Conservation (phyloP, 2,113 vertebrate species). For the Bucco capensis region DNA sequence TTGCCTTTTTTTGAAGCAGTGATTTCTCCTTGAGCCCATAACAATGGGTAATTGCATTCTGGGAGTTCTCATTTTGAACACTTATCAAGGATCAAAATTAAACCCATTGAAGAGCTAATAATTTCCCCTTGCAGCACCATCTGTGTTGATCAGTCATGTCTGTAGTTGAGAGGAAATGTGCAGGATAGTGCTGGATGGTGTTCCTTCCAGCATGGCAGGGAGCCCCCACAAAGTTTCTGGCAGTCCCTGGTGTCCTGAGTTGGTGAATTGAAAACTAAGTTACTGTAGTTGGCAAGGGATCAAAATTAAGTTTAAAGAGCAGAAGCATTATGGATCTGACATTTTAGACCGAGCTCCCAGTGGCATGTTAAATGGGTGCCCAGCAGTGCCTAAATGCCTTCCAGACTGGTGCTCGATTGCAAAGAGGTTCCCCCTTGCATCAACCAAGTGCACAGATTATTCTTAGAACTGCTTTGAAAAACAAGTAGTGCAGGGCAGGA, state of each 20-base stretch:
- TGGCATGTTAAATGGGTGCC: not conserved
- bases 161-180: conserved; percentile 24
- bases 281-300: not conserved
- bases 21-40: conserved; percentile 22
- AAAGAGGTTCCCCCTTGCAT: not conserved
- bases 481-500: not conserved
- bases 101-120: conserved; percentile 37
- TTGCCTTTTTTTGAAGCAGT: not conserved
- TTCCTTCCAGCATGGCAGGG: not conserved
- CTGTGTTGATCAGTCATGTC: conserved; percentile 43
- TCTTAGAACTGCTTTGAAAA: not conserved
- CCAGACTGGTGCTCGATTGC: not conserved
- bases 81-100: conserved; percentile 47
- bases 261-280: conserved; percentile 3
- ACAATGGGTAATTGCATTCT: conserved; percentile 1
- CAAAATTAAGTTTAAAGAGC: conserved; percentile 19
- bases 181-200: not conserved
- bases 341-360: not conserved
- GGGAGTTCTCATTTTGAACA: conserved; percentile 31
- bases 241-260: not conserved
- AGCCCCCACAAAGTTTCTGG: not conserved
- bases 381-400: not conserved
- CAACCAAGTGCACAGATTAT: not conserved
- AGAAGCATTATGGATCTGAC: not conserved
- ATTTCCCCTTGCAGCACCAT: conserved; percentile 38